Conservation (phyloP, 1,140 invertebrate genomes). For the Conus betulinus region DNA sequence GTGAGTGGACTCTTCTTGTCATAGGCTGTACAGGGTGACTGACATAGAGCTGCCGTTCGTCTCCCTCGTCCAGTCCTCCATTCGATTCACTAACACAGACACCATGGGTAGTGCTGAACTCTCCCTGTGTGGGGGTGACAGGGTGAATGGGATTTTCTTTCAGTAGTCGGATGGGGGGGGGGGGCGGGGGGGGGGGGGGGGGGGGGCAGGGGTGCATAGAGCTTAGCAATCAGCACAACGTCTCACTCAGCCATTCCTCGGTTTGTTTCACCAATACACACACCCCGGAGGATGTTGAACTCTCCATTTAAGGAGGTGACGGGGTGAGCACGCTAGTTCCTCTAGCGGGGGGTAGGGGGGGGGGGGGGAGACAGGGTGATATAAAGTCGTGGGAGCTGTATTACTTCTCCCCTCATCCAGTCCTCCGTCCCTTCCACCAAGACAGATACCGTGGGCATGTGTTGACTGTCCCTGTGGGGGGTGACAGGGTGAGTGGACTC, state of each 20-base stretch:
- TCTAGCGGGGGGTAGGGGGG: no score
- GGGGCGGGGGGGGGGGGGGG: neutral
- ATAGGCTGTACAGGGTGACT: constrained; percentile 71
- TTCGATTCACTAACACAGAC: constrained; percentile 76
- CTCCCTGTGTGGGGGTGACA: neutral
- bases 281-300: constrained; percentile 74
- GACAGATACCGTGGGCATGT: no score
- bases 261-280: constrained; percentile 73
- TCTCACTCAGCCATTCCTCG: constrained; percentile 78
- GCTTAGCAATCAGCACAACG: constrained; percentile 75
- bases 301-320: constrained; percentile 77
- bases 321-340: no score
- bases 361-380: no score
- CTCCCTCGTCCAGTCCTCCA: constrained; percentile 78
- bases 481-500: no score
- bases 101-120: constrained; percentile 70
- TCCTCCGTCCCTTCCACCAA: no score
- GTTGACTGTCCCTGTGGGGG: no score
- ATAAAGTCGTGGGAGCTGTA: no score
- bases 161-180: constrained; percentile 51
- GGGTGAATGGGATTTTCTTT: neutral
- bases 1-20: neutral
- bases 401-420: no score
- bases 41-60: constrained; percentile 78
- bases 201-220: constrained; percentile 60